Evolutionary conservation across 1,140 invertebrate species (phyloP).

Genomic region (Drosophila bocqueti): DNA sequence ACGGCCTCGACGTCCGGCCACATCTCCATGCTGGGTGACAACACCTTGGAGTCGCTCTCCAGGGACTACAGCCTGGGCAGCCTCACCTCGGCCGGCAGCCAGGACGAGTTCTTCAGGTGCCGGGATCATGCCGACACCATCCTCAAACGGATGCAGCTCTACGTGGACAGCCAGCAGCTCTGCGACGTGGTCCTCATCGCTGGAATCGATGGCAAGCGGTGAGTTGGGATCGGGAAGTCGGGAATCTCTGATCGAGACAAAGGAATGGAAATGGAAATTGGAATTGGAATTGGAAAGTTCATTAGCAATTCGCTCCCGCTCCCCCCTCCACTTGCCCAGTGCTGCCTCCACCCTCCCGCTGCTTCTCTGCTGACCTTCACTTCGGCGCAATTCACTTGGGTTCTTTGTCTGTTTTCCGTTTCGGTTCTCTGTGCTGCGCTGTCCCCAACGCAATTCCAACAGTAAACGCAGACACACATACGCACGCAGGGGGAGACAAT

Average conservation of each 20-base stretch:
- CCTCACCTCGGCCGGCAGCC: constrained; percentile 82
- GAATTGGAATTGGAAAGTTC: constrained; percentile 46
- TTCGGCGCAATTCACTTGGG: constrained; percentile 51
- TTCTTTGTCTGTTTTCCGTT: constrained; percentile 69
- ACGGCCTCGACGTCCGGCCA: constrained; percentile 79
- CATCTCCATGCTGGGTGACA: constrained; percentile 74
- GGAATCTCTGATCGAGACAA: constrained; percentile 34
- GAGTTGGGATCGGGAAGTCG: constrained; percentile 50
- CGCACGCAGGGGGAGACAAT: constrained; percentile 1
- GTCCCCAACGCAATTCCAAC: constrained; percentile 56
- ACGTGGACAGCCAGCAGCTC: constrained; percentile 91
- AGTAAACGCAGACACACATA: constrained; percentile 31
- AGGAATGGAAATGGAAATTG: constrained; percentile 58
- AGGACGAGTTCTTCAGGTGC: constrained; percentile 92
- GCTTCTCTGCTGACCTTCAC: constrained; percentile 59
- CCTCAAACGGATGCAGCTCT: constrained; percentile 92
- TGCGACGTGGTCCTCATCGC: constrained; percentile 93
- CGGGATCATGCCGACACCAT: constrained; percentile 92
- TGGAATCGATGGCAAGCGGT: constrained; percentile 88
- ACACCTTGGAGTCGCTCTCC: constrained; percentile 71
- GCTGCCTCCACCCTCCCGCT: not conserved
- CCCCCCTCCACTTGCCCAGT: not conserved
- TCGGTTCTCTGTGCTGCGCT: constrained; percentile 28
- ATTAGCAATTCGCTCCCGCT: constrained; percentile 40
- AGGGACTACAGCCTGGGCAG: constrained; percentile 80